These are phyloP conservation scores for Pseudopleuronectes americanus DNA, from an alignment of 2,797 vertebrate genomes.

Conservation along the genomic window DNA sequence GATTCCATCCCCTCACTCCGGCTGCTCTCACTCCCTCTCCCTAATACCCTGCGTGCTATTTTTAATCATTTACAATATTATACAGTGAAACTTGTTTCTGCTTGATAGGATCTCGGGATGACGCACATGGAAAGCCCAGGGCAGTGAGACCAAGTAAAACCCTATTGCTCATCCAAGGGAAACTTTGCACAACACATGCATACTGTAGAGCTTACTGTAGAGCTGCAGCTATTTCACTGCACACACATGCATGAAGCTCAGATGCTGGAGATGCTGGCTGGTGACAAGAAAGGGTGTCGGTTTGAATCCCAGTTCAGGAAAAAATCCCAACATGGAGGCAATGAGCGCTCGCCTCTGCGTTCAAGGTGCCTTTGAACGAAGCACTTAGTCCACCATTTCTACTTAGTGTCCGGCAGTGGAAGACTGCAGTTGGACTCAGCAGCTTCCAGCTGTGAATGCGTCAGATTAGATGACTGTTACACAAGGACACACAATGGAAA, in stretches of 20 bases:
- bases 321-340: constrained; percentile 9
- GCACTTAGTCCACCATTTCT: constrained; percentile 44
- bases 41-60: constrained; percentile 54
- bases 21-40: not conserved
- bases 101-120: constrained; percentile 65
- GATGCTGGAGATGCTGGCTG: constrained; percentile 40
- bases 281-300: constrained; percentile 40
- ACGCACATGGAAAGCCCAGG: constrained; percentile 68
- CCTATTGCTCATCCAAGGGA: constrained; percentile 73
- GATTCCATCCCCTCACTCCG: constrained; percentile 16
- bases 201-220: constrained; percentile 60
- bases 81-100: constrained; percentile 72
- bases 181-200: constrained; percentile 67
- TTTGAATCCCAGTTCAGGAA: constrained; percentile 47
- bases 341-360: constrained; percentile 8
- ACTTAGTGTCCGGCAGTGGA: constrained; percentile 41
- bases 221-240: constrained; percentile 3
- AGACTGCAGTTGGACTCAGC: constrained; percentile 53
- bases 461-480: constrained; percentile 67
- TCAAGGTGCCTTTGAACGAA: constrained; percentile 71
- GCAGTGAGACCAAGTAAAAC: constrained; percentile 78
- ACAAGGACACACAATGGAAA: constrained; percentile 11
- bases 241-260: constrained; percentile 6
- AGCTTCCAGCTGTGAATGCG: constrained; percentile 72
- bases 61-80: constrained; percentile 76